These are phyloP conservation scores for Gadus chalcogrammus DNA, from an alignment of 2,113 vertebrate species.

Conservation along the genomic window DNA sequence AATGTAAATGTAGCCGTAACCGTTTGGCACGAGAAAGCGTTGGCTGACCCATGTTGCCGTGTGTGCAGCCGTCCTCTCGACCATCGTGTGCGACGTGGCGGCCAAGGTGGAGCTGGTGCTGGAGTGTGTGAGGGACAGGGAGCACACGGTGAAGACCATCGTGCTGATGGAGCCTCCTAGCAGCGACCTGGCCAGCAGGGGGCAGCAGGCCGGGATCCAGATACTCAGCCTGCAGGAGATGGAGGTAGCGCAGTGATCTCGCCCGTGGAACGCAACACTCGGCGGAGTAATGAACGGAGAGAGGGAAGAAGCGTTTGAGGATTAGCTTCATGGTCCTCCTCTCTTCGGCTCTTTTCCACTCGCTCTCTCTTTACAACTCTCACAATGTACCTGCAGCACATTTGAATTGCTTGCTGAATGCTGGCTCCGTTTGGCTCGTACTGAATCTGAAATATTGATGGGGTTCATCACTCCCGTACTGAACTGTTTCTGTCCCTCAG, in stretches of 20 bases:
- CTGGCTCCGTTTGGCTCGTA: neutral
- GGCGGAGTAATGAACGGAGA: no score
- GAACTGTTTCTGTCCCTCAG: slow-evolving; percentile 53
- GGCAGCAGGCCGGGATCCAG: slow-evolving; percentile 77
- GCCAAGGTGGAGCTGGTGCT: slow-evolving; percentile 81
- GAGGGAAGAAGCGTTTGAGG: no score
- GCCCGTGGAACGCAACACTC: no score
- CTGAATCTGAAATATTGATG: no score
- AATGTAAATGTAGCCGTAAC: no score
- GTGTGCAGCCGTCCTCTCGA: slow-evolving; percentile 75
- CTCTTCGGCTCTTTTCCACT: no score
- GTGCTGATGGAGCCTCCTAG: slow-evolving; percentile 82
- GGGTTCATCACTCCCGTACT: no score
- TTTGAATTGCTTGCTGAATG: neutral
- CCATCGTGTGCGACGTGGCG: slow-evolving; percentile 83
- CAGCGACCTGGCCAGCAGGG: slow-evolving; percentile 71
- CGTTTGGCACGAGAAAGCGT: neutral
- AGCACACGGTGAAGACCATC: slow-evolving; percentile 75
- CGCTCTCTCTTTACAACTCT: no score
- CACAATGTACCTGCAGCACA: no score
- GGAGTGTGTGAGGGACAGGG: slow-evolving; percentile 68
- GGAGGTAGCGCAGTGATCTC: slow-evolving; percentile 67
- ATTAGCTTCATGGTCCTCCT: no score
- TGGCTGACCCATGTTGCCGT: neutral
- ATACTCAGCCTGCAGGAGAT: slow-evolving; percentile 79